Percentiles rank a stretch among this genome's conserved stretches.
Evolutionary conservation across 2,113 vertebrate species (phyloP).

Genomic region (Melanotaenia duboulayi): DNA sequence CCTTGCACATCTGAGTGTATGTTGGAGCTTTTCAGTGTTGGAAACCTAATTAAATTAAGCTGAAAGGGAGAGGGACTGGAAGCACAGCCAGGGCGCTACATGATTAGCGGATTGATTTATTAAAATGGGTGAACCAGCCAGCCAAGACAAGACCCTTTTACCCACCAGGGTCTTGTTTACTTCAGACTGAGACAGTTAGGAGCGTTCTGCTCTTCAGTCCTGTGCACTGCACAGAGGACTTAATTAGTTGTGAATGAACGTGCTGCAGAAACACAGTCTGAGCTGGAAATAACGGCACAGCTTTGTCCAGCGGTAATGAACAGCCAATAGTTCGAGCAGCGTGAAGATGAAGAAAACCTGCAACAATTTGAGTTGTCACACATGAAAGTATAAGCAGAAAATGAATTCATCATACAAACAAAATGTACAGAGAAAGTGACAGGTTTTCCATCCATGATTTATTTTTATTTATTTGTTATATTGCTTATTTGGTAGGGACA

Average conservation of each 20-base stretch:
- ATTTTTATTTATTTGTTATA: too few species aligned
- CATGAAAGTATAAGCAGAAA: not conserved
- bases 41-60: conserved; percentile 81
- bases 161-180: conserved; percentile 74
- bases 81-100: conserved; percentile 60
- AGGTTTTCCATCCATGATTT: too few species aligned
- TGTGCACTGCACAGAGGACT: conserved; percentile 48
- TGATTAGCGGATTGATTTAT: conserved; percentile 81
- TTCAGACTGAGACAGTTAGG: conserved; percentile 56
- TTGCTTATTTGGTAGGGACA: too few species aligned
- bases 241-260: conserved; percentile 74
- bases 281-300: conserved; percentile 34
- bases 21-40: conserved; percentile 65
- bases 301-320: conserved; percentile 64
- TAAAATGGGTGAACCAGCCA: conserved; percentile 67
- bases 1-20: conserved; percentile 60
- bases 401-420: not conserved
- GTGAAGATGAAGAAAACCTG: conserved; percentile 3
- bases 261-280: conserved; percentile 51
- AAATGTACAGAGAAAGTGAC: too few species aligned
- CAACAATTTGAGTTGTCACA: not conserved
- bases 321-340: conserved; percentile 6
- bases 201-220: conserved; percentile 51
- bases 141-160: conserved; percentile 58
- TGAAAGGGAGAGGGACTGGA: conserved; percentile 71